Conservation (phyloP, 2,797 vertebrate species). For the Hippoglossus hippoglossus region DNA sequence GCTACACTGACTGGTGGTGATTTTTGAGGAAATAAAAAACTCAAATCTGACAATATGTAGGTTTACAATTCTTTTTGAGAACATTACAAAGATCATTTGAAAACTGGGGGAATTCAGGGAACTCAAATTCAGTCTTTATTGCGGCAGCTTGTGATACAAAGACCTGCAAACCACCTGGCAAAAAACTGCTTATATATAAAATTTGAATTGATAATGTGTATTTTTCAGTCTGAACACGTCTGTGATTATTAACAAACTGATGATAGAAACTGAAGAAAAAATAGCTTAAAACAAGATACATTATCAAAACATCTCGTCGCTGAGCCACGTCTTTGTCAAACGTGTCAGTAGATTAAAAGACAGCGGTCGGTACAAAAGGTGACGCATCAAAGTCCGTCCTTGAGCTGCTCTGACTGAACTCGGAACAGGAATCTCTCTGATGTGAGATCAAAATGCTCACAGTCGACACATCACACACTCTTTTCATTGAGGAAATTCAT, state of each 20-base stretch:
- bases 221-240: neutral
- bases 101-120: neutral
- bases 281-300: neutral
- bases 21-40: neutral
- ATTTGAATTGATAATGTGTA: neutral
- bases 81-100: neutral
- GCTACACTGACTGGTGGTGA: neutral
- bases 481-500: neutral
- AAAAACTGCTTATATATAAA: neutral
- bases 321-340: neutral
- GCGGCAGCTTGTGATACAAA: neutral
- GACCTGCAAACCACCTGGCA: neutral
- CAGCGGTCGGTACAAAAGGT: neutral
- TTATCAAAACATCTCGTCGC: neutral
- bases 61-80: too few relatives aligned
- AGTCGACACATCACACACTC: neutral
- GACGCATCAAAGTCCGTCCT: neutral
- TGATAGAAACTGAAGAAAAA: neutral
- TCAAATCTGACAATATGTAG: too few relatives aligned
- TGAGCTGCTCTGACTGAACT: conserved; percentile 13
- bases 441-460: conserved; percentile 8
- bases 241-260: neutral
- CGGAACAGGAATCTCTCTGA: conserved; percentile 12
- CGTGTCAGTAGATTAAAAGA: conserved; percentile 20
- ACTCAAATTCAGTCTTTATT: neutral